Evolutionary conservation across 2,797 vertebrate species (phyloP), one percentile per base, ranked within the genome.

Genomic region (Poecilia wingei): DNA sequence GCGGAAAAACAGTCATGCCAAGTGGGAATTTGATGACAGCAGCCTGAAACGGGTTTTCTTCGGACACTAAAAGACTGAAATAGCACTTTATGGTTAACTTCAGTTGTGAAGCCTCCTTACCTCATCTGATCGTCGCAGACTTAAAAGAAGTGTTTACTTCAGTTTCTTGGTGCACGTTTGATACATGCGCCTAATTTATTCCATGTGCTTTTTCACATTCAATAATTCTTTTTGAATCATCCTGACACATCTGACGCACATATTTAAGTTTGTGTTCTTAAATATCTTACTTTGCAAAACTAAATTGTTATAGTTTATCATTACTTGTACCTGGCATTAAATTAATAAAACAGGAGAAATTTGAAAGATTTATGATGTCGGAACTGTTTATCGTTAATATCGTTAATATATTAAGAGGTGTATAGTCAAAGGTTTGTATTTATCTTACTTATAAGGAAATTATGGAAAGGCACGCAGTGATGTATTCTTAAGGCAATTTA

Each of bases 41-140:
- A 66, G 41, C 57, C 45, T 73, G 55, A 80, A 28, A 28, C 43
- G 68, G 43, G 61, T 69, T 18, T 75, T 66, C 49, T 77, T 53
- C 76, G 80, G 78, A 78, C 73, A 78, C 79, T 74, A 43, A 82
- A 61, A 79, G 80, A 80, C 78, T 72, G 53, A 90, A 77, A 86
- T 86, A 87, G 93, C 94, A 95, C 94, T 94, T 95, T 94, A 95
- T 86, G 78, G 84, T 86, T 78, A 88, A 78, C 86, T 77, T 74
- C 61, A 87, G 77, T 77, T 83, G 82, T 83, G 82, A 86, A 76
- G 46, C 91, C 82, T 77, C 85, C 91, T 75, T 78, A 94, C 91
- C 91, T 93, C 92, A 93, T 80, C 20, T 81, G 36, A 86, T 86
- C 68, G 90, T 85, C 91, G 88, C 91, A 86, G 77, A 77, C 83